Percentiles rank a stretch among this genome's conserved stretches.
These are phyloP conservation scores for Pegoplata infirma DNA, from an alignment of 2,888 invertebrate genomes.

Conservation along the genomic window DNA sequence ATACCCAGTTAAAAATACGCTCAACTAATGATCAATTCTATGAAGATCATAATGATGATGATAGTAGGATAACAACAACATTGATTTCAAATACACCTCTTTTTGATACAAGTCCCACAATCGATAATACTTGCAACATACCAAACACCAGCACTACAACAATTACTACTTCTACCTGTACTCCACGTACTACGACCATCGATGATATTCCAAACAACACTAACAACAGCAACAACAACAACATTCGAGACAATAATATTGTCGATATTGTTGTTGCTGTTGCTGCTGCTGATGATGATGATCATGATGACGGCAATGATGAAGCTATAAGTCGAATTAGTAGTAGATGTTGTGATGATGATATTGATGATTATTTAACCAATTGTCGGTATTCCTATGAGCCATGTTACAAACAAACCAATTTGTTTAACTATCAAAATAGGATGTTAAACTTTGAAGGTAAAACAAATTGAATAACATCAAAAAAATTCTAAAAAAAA, in stretches of 20 bases:
- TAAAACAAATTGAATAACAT: slow-evolving; percentile 65
- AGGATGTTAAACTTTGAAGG: slow-evolving; percentile 74
- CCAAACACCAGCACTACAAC: slow-evolving; percentile 16
- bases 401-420: slow-evolving; percentile 74
- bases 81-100: slow-evolving; percentile 1
- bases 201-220: background rate
- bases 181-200: background rate
- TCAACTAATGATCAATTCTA: slow-evolving; percentile 41
- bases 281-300: slow-evolving; percentile 15
- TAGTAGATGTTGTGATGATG: slow-evolving; percentile 48
- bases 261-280: slow-evolving; percentile 5
- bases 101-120: background rate
- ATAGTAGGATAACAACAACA: slow-evolving; percentile 18
- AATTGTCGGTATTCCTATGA: slow-evolving; percentile 68
- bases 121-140: slow-evolving; percentile 12
- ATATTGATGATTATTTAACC: slow-evolving; percentile 34
- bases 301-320: slow-evolving; percentile 38
- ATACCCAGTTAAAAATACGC: slow-evolving; percentile 18
- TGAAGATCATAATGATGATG: slow-evolving; percentile 55
- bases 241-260: slow-evolving; percentile 24
- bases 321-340: slow-evolving; percentile 14
- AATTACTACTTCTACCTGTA: slow-evolving; percentile 15
- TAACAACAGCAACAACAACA: slow-evolving; percentile 41
- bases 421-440: slow-evolving; percentile 75
- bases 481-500: too few relatives aligned